phyloP scores from a whole-genome alignment of 2,113 vertebrate genomes.

The Ginglymostoma cirratum region DNA sequence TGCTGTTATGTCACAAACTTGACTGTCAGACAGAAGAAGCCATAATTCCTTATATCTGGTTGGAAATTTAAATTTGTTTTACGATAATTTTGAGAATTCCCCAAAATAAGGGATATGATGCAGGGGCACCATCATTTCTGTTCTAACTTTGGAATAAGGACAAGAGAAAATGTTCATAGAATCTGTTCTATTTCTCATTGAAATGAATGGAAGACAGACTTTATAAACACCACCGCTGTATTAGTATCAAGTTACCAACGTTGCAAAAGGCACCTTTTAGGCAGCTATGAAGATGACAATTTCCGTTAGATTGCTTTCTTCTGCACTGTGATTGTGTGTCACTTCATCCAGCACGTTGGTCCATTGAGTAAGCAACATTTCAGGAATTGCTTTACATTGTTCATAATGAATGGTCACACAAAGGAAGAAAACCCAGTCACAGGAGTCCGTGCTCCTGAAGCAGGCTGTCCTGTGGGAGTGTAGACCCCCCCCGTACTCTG shows the following conservation, averaged over 20 bases:
- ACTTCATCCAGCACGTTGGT: slow-evolving; percentile 25
- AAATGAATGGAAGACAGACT: slow-evolving; percentile 10
- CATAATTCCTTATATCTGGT: neutral
- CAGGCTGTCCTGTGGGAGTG: slow-evolving; percentile 72
- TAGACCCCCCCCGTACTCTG: slow-evolving; percentile 88
- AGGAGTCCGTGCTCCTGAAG: slow-evolving; percentile 76
- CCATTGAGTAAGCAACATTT: neutral
- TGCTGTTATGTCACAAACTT: neutral
- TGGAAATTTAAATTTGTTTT: slow-evolving; percentile 5
- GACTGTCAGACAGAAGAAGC: too few relatives aligned
- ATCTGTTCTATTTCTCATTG: neutral
- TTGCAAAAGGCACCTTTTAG: slow-evolving; percentile 32
- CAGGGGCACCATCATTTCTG: neutral
- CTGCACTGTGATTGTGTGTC: slow-evolving; percentile 17
- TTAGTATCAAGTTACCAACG: neutral
- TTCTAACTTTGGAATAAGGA: neutral
- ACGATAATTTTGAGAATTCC: neutral
- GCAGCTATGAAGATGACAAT: slow-evolving; percentile 33
- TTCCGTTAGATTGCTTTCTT: neutral
- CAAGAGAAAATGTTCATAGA: slow-evolving; percentile 1
- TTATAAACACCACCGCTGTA: slow-evolving; percentile 16
- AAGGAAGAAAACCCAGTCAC: slow-evolving; percentile 95
- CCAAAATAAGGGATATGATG: neutral
- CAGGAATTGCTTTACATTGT: slow-evolving; percentile 13
- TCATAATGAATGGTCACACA: slow-evolving; percentile 63